Percentiles rank a stretch among this genome's conserved stretches.
Conservation (phyloP, 2,113 vertebrate species). For the Malurus elegans region DNA sequence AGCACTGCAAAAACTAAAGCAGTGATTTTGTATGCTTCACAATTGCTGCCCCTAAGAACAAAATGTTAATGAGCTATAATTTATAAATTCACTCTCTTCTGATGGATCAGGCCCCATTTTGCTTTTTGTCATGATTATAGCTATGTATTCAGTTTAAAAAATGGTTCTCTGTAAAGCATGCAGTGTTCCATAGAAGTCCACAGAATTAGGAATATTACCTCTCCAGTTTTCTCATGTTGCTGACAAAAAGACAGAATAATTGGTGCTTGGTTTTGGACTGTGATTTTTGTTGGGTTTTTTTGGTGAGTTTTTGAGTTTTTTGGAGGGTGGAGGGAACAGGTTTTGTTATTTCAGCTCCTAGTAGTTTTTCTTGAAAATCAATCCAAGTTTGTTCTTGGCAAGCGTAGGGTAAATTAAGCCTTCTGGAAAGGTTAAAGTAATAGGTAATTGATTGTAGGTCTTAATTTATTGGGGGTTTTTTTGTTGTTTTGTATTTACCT, state of each 20-base stretch:
- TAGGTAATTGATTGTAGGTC: neutral
- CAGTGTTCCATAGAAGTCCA: neutral
- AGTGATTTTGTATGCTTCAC: neutral
- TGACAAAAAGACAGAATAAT: constrained; percentile 13
- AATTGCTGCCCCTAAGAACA: neutral
- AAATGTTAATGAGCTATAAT: constrained; percentile 40
- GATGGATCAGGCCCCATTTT: constrained; percentile 15
- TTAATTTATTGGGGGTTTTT: neutral
- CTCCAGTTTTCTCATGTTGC: neutral
- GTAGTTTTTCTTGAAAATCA: neutral
- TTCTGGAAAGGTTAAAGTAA: constrained; percentile 46
- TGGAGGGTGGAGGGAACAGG: rapidly evolving
- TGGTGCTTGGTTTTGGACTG: constrained; percentile 7
- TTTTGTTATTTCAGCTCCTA: constrained; percentile 13
- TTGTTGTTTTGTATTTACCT: neutral
- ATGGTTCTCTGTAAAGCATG: constrained; percentile 5
- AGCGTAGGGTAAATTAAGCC: neutral
- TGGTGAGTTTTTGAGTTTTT: neutral
- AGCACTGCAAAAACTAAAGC: neutral
- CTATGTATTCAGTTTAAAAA: neutral
- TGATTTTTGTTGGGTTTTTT: neutral
- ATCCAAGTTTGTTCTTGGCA: constrained; percentile 19
- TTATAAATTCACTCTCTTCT: neutral
- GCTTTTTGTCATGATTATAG: constrained; percentile 8
- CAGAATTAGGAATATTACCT: constrained; percentile 36